phyloP scores from a whole-genome alignment of 2,113 vertebrate species.

The Phycodurus eques region DNA sequence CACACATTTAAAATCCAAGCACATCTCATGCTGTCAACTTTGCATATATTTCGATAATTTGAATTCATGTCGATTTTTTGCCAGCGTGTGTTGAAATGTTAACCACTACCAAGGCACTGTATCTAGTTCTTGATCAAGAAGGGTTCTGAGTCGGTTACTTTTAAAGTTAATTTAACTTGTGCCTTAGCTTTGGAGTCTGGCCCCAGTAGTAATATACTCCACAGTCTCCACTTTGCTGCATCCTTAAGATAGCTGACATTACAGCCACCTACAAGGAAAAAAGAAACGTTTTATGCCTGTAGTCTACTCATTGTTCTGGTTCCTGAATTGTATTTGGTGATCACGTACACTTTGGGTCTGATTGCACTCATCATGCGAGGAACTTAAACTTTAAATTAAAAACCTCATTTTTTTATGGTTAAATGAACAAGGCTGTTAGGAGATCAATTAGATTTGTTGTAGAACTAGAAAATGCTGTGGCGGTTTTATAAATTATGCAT shows the following conservation, averaged over 20 bases:
- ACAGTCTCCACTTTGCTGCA: neutral
- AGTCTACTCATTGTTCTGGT: neutral
- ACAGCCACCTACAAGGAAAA: neutral
- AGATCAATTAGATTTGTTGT: neutral
- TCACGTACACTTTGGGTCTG: neutral
- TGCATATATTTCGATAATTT: neutral
- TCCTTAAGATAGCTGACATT: too few species aligned
- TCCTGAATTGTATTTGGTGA: neutral
- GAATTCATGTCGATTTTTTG: neutral
- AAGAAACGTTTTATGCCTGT: neutral
- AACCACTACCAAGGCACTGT: neutral
- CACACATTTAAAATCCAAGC: neutral
- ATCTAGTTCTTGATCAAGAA: neutral
- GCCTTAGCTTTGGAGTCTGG: neutral
- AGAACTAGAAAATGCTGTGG: slow-evolving; percentile 1
- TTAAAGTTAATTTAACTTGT: neutral
- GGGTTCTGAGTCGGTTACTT: neutral
- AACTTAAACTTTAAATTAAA: neutral
- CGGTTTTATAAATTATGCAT: neutral
- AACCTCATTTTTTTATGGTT: neutral
- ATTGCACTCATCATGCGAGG: neutral
- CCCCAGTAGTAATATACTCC: neutral
- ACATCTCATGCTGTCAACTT: neutral
- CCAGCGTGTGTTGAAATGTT: neutral
- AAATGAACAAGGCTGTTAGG: neutral